Evolutionary conservation across 1,140 invertebrate species (phyloP), one percentile per base, ranked within the genome.

Genomic region (Philotrypesis tridentata): DNA sequence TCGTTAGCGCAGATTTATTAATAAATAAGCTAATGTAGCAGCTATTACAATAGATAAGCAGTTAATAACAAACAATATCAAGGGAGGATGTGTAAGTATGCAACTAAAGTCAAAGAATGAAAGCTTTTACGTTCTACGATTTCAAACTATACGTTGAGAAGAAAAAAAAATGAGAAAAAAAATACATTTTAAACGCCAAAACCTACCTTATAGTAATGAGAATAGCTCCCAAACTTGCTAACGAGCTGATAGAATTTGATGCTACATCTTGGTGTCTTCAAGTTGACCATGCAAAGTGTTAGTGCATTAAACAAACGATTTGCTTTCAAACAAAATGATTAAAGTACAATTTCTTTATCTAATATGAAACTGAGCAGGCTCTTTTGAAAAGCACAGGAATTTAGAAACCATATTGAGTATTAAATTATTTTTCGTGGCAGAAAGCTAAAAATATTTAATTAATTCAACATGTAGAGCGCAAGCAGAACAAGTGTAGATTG

Each of bases 271-370:
- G 89, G 82, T 88, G 89, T 85, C 88, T 90, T 89, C 86, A 80
- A 80, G 85, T 86, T 86, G 85, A 88, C 84, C 89, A 89, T 90
- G 89, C 89, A 89, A 89, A 89, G 87, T 87, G 86, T 89, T 88
- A 89, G 89, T 89, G 87, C 84, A 85, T 88, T 88, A 87, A 82
- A 88, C 75, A 87, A 86, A 87, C 68, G 31, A 80, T 60, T 80
- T 29, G 48, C 63, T 63, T 73, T 71, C 77, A 25, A 37, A 61
- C 11, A 29, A 79, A 72, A 79, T 71, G 21, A 72, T 72, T 23
- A 29, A 79, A 61, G 63, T 72, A 63, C 40, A 72, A 72, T 40
- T 27, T 43, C 0, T 72, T 72, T 29, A 25, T 48, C 33, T 55
- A 21, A 2, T 40, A 68, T 25, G 33, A 27, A 43, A 77, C 29